Conservation (phyloP, 2,797 vertebrate genomes). For the Falco novaeseelandiae region DNA sequence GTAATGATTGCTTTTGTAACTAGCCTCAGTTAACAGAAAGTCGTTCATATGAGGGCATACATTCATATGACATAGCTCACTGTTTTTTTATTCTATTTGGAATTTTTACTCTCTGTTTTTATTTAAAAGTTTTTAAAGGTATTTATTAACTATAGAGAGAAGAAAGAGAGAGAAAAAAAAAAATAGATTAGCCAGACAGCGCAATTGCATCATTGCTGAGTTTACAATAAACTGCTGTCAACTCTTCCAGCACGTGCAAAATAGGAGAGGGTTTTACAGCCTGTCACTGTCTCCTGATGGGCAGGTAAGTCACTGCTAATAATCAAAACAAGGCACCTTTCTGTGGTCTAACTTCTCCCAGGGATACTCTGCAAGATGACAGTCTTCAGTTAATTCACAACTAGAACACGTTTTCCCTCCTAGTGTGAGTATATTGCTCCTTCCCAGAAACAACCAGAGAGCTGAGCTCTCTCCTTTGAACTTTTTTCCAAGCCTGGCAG, state of each 20-base stretch:
- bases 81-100: background rate
- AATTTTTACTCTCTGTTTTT: background rate
- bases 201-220: background rate
- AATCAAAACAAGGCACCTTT: slow-evolving; percentile 20
- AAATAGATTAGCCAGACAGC: background rate
- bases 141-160: background rate
- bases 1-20: background rate
- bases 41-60: background rate
- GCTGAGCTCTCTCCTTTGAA: background rate
- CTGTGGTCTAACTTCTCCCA: background rate
- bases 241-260: background rate
- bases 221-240: slow-evolving; percentile 35
- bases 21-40: background rate
- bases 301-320: background rate
- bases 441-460: background rate
- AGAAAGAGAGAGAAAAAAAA: background rate
- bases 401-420: background rate
- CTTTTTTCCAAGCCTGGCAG: background rate
- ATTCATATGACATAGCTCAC: background rate
- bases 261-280: slow-evolving; percentile 4
- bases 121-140: background rate
- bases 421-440: background rate
- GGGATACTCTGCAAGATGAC: background rate
- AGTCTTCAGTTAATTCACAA: background rate
- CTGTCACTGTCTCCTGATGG: slow-evolving; percentile 17